These are phyloP conservation scores for Hirtodrosophila cameraria DNA, from an alignment of 2,888 invertebrate species.

Conservation along the genomic window DNA sequence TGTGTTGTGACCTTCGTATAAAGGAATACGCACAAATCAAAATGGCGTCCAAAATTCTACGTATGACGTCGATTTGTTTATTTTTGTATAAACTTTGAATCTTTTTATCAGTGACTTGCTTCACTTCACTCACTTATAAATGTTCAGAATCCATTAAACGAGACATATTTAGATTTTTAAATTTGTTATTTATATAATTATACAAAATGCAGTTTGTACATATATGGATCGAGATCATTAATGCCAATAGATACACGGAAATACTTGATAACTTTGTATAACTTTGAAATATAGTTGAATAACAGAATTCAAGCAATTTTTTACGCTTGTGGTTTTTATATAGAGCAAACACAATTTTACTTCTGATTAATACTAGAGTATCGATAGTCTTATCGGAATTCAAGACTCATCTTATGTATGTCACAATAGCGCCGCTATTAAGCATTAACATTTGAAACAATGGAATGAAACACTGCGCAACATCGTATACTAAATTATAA, in stretches of 20 bases:
- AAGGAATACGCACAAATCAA: conserved; percentile 52
- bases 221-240: conserved; percentile 2
- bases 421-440: not conserved
- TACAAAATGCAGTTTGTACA: conserved; percentile 6
- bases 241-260: not conserved
- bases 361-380: not conserved
- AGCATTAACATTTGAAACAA: not conserved
- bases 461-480: not conserved
- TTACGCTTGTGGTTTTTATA: conserved; percentile 1
- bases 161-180: conserved; percentile 76
- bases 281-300: not conserved
- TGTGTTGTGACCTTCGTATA: conserved; percentile 48
- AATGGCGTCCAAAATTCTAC: conserved; percentile 47
- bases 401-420: not conserved
- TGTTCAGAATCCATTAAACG: conserved; percentile 80
- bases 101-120: conserved; percentile 16
- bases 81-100: conserved; percentile 18
- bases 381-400: not conserved
- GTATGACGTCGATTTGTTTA: conserved; percentile 31
- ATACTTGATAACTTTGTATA: not conserved
- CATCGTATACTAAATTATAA: too few species aligned
- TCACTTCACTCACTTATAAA: conserved; percentile 68
- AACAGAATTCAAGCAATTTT: conserved; percentile 10
- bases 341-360: conserved; percentile 12
- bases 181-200: conserved; percentile 5